These are phyloP conservation scores for Dolichoris vasculosae DNA, from an alignment of 1,140 invertebrate species.

Conservation along the genomic window DNA sequence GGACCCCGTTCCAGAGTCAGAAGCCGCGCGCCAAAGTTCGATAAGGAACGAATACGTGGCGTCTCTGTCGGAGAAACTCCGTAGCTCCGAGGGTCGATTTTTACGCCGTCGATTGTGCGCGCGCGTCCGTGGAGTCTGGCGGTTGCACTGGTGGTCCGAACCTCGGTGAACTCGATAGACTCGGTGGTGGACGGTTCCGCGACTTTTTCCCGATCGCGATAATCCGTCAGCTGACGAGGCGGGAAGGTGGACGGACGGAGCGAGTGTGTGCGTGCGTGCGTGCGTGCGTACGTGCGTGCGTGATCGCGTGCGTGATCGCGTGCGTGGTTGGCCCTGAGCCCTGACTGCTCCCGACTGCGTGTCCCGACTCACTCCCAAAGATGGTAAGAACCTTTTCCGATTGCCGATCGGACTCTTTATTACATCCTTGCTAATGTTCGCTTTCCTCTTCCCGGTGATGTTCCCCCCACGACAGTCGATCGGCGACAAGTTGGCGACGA, in stretches of 20 bases:
- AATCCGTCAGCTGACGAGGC: slow-evolving; percentile 60
- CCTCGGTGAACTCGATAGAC: no score
- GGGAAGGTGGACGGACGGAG: slow-evolving; percentile 20
- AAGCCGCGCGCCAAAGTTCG: background rate
- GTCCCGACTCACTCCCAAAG: slow-evolving; percentile 9
- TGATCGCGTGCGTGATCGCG: background rate
- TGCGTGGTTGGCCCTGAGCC: no score
- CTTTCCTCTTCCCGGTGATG: background rate
- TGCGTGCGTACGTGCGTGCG: no score
- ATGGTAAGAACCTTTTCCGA: background rate
- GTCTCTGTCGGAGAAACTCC: background rate
- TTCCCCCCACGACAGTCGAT: slow-evolving; percentile 78
- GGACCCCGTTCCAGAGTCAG: no score
- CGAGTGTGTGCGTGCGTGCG: background rate
- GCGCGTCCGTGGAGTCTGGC: background rate
- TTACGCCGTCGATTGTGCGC: background rate
- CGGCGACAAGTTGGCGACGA: slow-evolving; percentile 83
- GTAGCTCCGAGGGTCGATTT: slow-evolving; percentile 21
- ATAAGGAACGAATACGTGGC: background rate
- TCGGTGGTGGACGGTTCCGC: background rate
- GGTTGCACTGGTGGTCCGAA: background rate
- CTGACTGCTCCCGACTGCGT: slow-evolving; percentile 12
- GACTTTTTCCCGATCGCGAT: background rate
- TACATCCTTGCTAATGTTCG: background rate
- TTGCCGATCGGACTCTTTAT: no score